These are phyloP conservation scores for Mesembrinibis cayennensis DNA, from an alignment of 2,113 vertebrate species.

Conservation along the genomic window DNA sequence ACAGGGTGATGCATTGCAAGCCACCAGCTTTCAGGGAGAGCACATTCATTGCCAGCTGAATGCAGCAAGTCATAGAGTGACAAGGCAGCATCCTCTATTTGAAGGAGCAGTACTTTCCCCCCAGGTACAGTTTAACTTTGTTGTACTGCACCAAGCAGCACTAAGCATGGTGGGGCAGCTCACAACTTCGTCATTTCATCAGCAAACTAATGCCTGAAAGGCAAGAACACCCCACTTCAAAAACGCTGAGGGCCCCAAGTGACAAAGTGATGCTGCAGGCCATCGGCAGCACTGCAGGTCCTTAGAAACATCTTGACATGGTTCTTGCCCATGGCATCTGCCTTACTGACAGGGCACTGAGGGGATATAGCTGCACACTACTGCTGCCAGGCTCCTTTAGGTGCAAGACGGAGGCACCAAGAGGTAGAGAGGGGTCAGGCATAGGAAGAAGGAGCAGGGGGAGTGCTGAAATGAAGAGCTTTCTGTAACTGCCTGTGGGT, in stretches of 20 bases:
- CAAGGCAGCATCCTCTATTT: background rate
- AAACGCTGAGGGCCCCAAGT: fast-evolving
- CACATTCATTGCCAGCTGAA: background rate
- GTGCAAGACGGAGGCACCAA: background rate
- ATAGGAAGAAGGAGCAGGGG: background rate
- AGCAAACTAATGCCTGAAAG: background rate
- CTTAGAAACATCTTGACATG: background rate
- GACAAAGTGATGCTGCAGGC: background rate
- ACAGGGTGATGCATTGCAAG: background rate
- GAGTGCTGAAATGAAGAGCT: background rate
- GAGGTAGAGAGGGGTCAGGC: background rate
- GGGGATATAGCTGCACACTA: background rate
- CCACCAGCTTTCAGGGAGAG: background rate
- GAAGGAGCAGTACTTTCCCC: background rate
- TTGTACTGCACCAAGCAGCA: background rate
- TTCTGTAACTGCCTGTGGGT: background rate
- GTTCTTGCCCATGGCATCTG: background rate
- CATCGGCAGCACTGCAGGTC: background rate
- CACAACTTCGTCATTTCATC: background rate
- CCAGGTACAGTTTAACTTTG: fast-evolving
- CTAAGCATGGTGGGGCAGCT: background rate
- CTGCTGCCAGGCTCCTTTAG: background rate
- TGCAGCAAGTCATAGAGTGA: background rate
- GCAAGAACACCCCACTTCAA: background rate
- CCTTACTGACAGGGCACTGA: background rate